Base-by-base conservation (phyloP, 2,797 vertebrate species). In the Oceanodroma leucorhoa region DNA sequence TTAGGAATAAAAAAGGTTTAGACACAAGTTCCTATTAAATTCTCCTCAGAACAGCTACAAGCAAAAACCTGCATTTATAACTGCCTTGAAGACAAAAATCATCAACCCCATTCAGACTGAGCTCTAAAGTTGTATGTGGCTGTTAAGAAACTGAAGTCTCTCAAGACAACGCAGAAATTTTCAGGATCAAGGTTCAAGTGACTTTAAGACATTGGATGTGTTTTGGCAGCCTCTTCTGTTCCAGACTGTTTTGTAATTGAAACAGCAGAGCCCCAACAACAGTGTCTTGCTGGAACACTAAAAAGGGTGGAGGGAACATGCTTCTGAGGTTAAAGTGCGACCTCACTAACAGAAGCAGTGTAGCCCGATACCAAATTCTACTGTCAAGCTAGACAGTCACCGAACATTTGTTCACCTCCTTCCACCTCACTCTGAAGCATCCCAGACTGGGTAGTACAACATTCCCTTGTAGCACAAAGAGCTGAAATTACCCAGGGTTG, bases 401-500 rank as follows among this genome's bases (percentile, higher is more conserved):
- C 1, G 2, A 84, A 57, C 41, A 4, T 61, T 70, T 60, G 29
- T 64, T 79, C 27, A 60, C 9, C 19, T 80, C 55, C 65, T 91
- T 77, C 36, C 45, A 76, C 32, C n/a, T 86, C 48, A 69, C 9
- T 62, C 40, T n/a, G 50, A 84, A 76, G 43, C 34, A 85, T 50
- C 32, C 34, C 45, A 75, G 38, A 54, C n/a, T 24, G 16, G 41
- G 40, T 62, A 76, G 14, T 46, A 75, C 21, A 65, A 76, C 64
- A 89, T 3, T 60, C 48, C 21, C 48, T n/a, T 50, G 72, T 4
- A 94, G 50, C 76, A 80, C 11, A 87, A 80, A 84, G 19, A 82
- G 67, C 14, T 75, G 48, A 77, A 93, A 55, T 97, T 98, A 99
- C 99, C 99, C 34, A 99, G 98, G 11, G 97, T 96, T 2, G 98